phyloP scores from a whole-genome alignment of 1,140 invertebrate species.

The Drosophila sp. region DNA sequence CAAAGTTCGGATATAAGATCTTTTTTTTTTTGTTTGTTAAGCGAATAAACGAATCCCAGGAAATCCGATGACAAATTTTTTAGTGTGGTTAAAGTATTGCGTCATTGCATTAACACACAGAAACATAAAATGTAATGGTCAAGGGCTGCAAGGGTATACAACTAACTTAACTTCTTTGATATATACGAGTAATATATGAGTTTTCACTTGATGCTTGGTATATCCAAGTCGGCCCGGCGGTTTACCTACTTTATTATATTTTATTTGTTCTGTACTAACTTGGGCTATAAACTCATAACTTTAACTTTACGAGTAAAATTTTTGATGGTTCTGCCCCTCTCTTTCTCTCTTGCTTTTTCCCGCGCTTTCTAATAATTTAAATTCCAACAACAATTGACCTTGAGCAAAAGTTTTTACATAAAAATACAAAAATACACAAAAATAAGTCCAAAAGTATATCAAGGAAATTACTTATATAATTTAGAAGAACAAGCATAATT shows the following conservation, averaged over 20 bases:
- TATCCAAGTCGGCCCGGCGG: too few species aligned
- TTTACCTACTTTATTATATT: not conserved
- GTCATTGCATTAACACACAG: too few species aligned
- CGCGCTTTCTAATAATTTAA: not conserved
- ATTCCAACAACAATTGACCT: constrained; percentile 11
- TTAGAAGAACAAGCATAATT: constrained; percentile 9
- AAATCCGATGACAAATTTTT: too few species aligned
- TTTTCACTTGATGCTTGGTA: too few species aligned
- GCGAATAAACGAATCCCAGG: too few species aligned
- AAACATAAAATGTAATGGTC: too few species aligned
- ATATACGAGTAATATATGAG: too few species aligned
- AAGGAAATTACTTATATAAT: constrained; percentile 10
- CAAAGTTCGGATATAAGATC: too few species aligned
- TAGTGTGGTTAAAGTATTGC: too few species aligned
- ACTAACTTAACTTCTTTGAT: too few species aligned
- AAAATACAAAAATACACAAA: constrained; percentile 6
- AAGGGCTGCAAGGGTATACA: too few species aligned
- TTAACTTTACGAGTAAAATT: constrained; percentile 12
- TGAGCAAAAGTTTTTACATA: constrained; percentile 13
- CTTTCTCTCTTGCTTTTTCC: not conserved
- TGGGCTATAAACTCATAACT: constrained; percentile 11
- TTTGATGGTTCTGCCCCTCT: not conserved
- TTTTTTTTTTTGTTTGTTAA: too few species aligned
- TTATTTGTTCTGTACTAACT: not conserved
- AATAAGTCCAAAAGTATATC: constrained; percentile 1